Percentiles rank a stretch among this genome's conserved stretches.
These are phyloP conservation scores for Charaxes varanes DNA, from an alignment of 1,140 invertebrate species.

Conservation along the genomic window DNA sequence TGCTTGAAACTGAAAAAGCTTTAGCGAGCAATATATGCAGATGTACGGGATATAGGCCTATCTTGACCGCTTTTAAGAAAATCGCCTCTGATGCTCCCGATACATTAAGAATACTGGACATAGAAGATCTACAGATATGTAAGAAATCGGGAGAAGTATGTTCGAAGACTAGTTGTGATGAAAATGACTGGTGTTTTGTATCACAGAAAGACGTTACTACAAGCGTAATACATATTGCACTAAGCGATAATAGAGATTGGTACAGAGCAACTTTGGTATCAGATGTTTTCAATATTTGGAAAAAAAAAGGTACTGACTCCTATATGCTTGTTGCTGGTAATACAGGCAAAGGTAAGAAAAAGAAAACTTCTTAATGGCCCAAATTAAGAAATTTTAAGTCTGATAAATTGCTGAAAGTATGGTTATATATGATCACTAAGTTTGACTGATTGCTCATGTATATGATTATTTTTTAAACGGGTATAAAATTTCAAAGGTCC, in stretches of 20 bases:
- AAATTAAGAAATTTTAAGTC: neutral
- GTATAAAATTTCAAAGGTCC: too few relatives aligned
- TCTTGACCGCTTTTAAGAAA: constrained; percentile 84
- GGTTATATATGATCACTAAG: too few relatives aligned
- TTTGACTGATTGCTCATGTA: too few relatives aligned
- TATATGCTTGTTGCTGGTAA: constrained; percentile 76
- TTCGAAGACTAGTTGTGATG: constrained; percentile 9
- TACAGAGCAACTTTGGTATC: constrained; percentile 24
- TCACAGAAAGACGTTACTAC: constrained; percentile 9
- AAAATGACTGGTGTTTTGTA: constrained; percentile 31
- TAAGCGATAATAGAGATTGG: constrained; percentile 42
- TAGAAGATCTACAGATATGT: constrained; percentile 34
- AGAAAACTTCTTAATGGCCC: neutral
- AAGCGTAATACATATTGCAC: constrained; percentile 20
- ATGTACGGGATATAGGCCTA: constrained; percentile 87
- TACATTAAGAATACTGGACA: constrained; percentile 16
- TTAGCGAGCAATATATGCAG: constrained; percentile 81
- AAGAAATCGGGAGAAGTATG: constrained; percentile 7
- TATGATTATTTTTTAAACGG: too few relatives aligned
- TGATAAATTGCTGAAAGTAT: too few relatives aligned
- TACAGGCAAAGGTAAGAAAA: constrained; percentile 56
- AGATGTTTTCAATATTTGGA: constrained; percentile 35
- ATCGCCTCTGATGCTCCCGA: constrained; percentile 54
- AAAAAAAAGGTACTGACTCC: constrained; percentile 25
- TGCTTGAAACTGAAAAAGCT: neutral